Evolutionary conservation across 2,888 invertebrate species (phyloP), one percentile per base, ranked within the genome.

Genomic region (Calameuta filiformis): DNA sequence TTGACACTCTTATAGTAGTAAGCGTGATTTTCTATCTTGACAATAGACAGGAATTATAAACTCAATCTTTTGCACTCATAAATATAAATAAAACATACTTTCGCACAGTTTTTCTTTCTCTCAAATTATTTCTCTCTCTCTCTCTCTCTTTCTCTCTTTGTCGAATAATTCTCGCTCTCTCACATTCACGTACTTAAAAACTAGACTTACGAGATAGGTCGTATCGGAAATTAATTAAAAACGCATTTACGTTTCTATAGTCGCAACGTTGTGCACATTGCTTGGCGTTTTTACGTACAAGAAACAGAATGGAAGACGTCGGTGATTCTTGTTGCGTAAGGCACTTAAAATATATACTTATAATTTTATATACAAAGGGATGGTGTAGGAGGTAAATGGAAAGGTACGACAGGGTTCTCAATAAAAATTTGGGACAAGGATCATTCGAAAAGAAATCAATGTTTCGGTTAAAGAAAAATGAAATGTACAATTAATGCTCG

Each of bases 311-410:
- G 91, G 91, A 91, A 91, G 91, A 91, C 91, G 84, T 89, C 86
- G 87, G 90, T 91, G 91, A 91, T 91, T 91, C 90, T 91, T 91
- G 91, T 91, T 91, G 91, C 88, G 85, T 90, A 91, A 91, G 91
- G 91, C 91, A 91, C 91, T 91, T 91, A 90, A 88, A 83, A 85
- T 80, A 82, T 76, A 78, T 86, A 87, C 85, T 75, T 85, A 86
- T 85, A 86, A 12, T n/a, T 76, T 56, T 75, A 76, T 80, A 80
- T 79, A 76, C 75, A 56, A 76, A 69, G 78, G 74, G 71, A 34
- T 33, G 71, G 71, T n/a, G 31, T n/a, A 33, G 74, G 74, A 35
- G 74, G 30, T 56, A 56, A 56, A 56, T 33, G 34, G 71, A 34
- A 71, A 71, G 71, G 71, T 71, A 71, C 71, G 71, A 11, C 23